phyloP scores from a whole-genome alignment of 2,113 vertebrate species.

The Lates calcarifer region DNA sequence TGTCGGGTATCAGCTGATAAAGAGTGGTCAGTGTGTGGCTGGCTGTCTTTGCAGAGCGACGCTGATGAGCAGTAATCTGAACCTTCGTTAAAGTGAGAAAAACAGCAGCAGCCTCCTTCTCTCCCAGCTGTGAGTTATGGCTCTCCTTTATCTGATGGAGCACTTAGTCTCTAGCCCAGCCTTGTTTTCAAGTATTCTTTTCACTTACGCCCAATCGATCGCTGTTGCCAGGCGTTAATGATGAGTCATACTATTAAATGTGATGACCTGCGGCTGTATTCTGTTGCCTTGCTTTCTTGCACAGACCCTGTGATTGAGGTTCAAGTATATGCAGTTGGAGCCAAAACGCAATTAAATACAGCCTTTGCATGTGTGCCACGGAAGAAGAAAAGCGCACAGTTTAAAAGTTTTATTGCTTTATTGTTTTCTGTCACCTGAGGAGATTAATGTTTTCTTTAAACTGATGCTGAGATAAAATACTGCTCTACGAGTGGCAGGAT shows the following conservation, averaged over 20 bases:
- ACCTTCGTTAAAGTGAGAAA: conserved; percentile 30
- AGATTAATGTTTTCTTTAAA: conserved; percentile 65
- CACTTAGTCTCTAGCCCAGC: conserved; percentile 61
- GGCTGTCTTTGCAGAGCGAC: conserved; percentile 18
- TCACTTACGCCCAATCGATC: conserved; percentile 73
- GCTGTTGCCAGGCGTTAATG: conserved; percentile 75
- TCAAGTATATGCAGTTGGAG: conserved; percentile 48
- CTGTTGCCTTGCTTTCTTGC: conserved; percentile 58
- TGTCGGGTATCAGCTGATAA: conserved; percentile 3
- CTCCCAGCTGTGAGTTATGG: conserved; percentile 54
- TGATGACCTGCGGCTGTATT: conserved; percentile 72
- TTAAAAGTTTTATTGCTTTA: conserved; percentile 65
- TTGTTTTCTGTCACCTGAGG: conserved; percentile 40
- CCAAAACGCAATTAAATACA: conserved; percentile 62
- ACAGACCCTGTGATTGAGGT: conserved; percentile 61
- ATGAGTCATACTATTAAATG: conserved; percentile 81
- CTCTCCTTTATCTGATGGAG: conserved; percentile 67
- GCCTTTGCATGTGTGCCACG: conserved; percentile 2
- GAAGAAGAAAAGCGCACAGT: conserved; percentile 26
- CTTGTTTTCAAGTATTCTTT: conserved; percentile 75
- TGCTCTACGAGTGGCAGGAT: conserved; percentile 57
- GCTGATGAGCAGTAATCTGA: conserved; percentile 68
- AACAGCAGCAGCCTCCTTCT: conserved; percentile 28
- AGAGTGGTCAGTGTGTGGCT: conserved; percentile 14
- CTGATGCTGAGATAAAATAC: conserved; percentile 67